Evolutionary conservation across 2,888 invertebrate species (phyloP).

Genomic region (Drosophila phalerata): DNA sequence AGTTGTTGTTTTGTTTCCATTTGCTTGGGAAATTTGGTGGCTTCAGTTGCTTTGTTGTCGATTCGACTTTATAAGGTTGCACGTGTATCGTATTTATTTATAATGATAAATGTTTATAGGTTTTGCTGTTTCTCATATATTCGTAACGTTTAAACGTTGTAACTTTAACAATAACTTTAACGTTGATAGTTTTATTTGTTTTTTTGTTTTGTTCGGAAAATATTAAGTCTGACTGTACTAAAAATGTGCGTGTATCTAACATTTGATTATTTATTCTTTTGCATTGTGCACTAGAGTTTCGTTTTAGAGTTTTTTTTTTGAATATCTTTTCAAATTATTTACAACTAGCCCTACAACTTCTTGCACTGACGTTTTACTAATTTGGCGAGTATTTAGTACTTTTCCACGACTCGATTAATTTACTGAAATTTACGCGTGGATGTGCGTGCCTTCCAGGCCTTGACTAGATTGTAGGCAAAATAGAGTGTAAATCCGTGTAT

Average conservation of each 20-base stretch:
- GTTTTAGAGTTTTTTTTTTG: slow-evolving; percentile 27
- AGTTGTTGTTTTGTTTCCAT: slow-evolving; percentile 69
- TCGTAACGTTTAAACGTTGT: slow-evolving; percentile 64
- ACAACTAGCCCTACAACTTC: slow-evolving; percentile 70
- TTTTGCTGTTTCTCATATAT: slow-evolving; percentile 32
- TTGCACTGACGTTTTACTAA: slow-evolving; percentile 57
- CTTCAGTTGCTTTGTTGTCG: slow-evolving; percentile 76
- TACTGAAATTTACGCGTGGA: slow-evolving; percentile 89
- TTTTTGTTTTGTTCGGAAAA: slow-evolving; percentile 30
- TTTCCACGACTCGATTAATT: slow-evolving; percentile 34
- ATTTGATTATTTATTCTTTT: slow-evolving; percentile 59
- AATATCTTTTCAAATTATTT: slow-evolving; percentile 67
- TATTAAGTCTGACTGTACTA: slow-evolving; percentile 43
- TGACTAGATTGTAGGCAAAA: slow-evolving; percentile 93
- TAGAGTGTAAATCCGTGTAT: slow-evolving; percentile 94
- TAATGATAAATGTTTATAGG: slow-evolving; percentile 54
- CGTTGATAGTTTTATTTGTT: slow-evolving; percentile 51
- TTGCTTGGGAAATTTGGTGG: slow-evolving; percentile 75
- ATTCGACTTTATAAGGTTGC: slow-evolving; percentile 71
- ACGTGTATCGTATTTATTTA: slow-evolving; percentile 55
- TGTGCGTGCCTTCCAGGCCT: slow-evolving; percentile 93
- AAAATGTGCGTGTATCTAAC: slow-evolving; percentile 72
- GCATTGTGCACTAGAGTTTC: slow-evolving; percentile 68
- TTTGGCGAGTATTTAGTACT: slow-evolving; percentile 78
- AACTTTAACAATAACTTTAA: slow-evolving; percentile 79